Evolutionary conservation across 2,797 vertebrate species (phyloP).

Genomic region (Octomys mimax): DNA sequence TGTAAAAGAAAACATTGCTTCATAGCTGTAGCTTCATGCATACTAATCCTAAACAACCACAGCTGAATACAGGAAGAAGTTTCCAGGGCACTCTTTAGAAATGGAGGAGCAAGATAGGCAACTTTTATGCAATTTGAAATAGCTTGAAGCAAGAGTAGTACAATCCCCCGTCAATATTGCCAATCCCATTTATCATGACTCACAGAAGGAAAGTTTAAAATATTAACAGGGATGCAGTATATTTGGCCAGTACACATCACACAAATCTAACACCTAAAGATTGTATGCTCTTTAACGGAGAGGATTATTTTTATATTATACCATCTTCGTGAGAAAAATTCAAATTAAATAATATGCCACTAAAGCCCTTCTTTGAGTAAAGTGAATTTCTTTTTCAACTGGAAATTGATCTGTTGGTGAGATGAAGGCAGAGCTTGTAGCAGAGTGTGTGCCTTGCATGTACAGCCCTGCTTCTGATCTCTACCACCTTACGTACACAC

Average conservation of each 20-base stretch:
- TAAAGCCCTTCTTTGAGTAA: conserved; percentile 12
- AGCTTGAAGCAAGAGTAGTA: neutral
- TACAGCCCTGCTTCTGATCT: neutral
- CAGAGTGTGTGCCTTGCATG: neutral
- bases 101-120: neutral
- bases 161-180: conserved; percentile 32
- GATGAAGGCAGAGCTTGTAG: neutral
- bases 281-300: neutral
- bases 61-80: rapidly evolving
- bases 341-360: neutral
- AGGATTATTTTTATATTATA: neutral
- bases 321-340: neutral
- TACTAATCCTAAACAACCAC: neutral
- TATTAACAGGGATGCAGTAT: neutral
- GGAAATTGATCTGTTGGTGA: neutral
- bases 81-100: neutral
- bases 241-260: neutral
- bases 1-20: conserved; percentile 2
- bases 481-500: neutral
- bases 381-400: conserved; percentile 12
- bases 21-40: neutral
- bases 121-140: neutral
- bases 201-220: neutral
- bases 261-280: neutral
- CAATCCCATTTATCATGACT: neutral